Percentiles rank a stretch among this genome's conserved stretches.
phyloP scores from a whole-genome alignment of 2,888 invertebrate genomes.

The Alsophila aescularia region DNA sequence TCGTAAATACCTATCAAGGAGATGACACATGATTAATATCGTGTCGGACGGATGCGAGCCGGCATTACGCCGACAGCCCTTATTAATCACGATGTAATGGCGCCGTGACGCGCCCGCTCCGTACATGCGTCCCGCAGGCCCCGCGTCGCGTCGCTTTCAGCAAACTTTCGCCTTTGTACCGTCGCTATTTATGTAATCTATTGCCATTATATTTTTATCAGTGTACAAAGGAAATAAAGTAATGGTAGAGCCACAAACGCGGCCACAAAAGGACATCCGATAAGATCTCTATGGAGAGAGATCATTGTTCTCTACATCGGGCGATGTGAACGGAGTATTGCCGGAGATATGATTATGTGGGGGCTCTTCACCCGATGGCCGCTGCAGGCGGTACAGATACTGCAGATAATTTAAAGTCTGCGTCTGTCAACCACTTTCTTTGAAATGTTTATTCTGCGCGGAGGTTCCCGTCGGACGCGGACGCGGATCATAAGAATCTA shows the following conservation, averaged over 20 bases:
- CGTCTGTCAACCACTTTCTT: neutral
- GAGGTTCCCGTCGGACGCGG: neutral
- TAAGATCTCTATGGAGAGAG: slow-evolving; percentile 21
- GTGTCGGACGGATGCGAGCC: slow-evolving; percentile 5
- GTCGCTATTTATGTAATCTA: slow-evolving; percentile 3
- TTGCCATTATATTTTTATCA: slow-evolving; percentile 2
- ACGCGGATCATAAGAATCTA: too few species aligned
- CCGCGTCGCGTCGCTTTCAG: neutral
- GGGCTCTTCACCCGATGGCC: neutral
- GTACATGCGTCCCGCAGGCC: neutral
- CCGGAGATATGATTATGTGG: slow-evolving; percentile 3
- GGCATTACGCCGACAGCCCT: slow-evolving; percentile 22
- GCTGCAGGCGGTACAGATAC: neutral
- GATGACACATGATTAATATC: slow-evolving; percentile 28
- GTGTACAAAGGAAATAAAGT: slow-evolving; percentile 15
- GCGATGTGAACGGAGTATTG: slow-evolving; percentile 8
- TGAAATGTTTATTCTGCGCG: slow-evolving; percentile 5
- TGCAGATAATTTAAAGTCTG: neutral
- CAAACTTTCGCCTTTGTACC: slow-evolving; percentile 5
- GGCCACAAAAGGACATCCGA: slow-evolving; percentile 17
- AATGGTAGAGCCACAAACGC: slow-evolving; percentile 5
- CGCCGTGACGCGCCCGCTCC: neutral
- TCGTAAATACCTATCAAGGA: slow-evolving; percentile 22
- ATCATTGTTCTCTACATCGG: slow-evolving; percentile 26
- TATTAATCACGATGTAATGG: slow-evolving; percentile 22